Evolutionary conservation across 2,113 vertebrate species (phyloP), one percentile per base, ranked within the genome.

Genomic region (Hirundichthys speculiger): DNA sequence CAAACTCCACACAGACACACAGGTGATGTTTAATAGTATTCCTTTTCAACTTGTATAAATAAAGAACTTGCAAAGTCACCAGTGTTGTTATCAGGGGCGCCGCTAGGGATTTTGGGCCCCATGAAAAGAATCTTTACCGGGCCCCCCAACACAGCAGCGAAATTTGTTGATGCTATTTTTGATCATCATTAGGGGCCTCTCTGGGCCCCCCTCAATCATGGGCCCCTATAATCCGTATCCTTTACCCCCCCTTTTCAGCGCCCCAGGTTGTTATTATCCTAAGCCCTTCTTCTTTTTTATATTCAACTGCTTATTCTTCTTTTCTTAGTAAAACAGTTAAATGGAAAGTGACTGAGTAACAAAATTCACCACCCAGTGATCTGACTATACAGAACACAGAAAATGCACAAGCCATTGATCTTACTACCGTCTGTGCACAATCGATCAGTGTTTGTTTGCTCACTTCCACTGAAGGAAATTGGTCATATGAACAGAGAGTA

Each of bases 401-500:
- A 34, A 34, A 34, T 10, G 5, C 30, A 34, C 30, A 5, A 34
- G 30, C 4, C 11, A 9, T 34, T 49, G 38, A 66, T 55, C 46
- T 30, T 47, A 20, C 46, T 15, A 4, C 43, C 13, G 42, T 12
- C 4, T 47, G 64, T 63, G 34, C 21, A 18, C 63, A 3, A 50
- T 60, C 25, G 59, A 14, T 64, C 5, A 4, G 3, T 66, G 42
- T 13, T 12, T 22, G 39, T 39, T 52, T 65, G 47, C 68, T 38
- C 19, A 21, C 48, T 40, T 68, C 34, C 19, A 45, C 40, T 50
- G 52, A 79, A 71, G 8, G 14, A n/a, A 42, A 64, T 71, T 51
- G 69, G 52, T 59, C 50, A 75, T 47, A 70, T 48, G 77, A 84
- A 84, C 86, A 73, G 64, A 64, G 74, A 75, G 30, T 34, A 7